Evolutionary conservation across 2,113 vertebrate genomes (phyloP).

Genomic region (Zosterops japonicus): DNA sequence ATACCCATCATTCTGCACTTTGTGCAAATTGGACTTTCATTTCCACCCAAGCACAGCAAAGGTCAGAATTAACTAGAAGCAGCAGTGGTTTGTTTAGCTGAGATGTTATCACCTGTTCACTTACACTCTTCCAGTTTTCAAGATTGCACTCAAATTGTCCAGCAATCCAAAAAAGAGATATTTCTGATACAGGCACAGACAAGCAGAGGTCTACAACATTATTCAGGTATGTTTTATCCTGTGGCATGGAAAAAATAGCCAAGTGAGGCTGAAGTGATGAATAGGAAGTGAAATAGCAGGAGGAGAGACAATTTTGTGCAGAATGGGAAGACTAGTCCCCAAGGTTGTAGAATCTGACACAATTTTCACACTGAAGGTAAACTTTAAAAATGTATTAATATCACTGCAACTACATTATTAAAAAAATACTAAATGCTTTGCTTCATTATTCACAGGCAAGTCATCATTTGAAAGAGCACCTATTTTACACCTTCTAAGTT

Average conservation of each 20-base stretch:
- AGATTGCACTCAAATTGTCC: neutral
- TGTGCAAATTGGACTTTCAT: neutral
- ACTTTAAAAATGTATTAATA: neutral
- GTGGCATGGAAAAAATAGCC: neutral
- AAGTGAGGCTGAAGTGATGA: neutral
- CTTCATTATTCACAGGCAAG: neutral
- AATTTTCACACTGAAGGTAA: neutral
- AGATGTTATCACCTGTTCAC: neutral
- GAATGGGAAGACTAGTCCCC: neutral
- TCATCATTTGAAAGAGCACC: neutral
- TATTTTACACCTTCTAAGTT: neutral
- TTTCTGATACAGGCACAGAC: neutral
- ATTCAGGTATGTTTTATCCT: neutral
- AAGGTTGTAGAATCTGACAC: neutral
- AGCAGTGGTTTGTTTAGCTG: neutral
- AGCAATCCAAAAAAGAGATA: neutral
- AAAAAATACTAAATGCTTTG: neutral
- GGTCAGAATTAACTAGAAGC: neutral
- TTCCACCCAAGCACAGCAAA: neutral
- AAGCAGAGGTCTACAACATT: neutral
- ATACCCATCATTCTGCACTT: neutral
- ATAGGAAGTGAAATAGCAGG: neutral
- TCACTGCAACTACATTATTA: neutral
- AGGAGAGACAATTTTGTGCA: neutral
- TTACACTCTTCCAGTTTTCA: neutral